Evolutionary conservation across 2,113 vertebrate genomes (phyloP).

Genomic region (Aleadryas rufinucha): DNA sequence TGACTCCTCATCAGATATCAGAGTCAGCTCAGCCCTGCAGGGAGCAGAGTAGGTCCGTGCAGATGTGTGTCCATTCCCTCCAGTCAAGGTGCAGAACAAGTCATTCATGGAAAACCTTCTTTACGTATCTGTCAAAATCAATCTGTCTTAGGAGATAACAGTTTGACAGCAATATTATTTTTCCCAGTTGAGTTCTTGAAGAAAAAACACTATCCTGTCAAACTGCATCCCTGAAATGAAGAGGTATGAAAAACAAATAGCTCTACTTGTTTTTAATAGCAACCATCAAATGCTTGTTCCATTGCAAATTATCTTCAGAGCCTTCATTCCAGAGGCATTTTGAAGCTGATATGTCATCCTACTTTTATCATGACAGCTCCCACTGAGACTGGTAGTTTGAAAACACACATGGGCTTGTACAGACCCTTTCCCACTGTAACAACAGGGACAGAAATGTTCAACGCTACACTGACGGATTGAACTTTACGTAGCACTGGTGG

Average conservation of each 20-base stretch:
- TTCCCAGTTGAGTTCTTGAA: background rate
- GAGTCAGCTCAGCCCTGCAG: background rate
- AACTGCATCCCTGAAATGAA: background rate
- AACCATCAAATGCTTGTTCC: background rate
- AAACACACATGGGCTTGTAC: background rate
- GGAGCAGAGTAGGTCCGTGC: background rate
- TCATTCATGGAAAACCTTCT: background rate
- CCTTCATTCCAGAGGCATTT: background rate
- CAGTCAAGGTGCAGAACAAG: fast-evolving
- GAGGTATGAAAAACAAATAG: constrained; percentile 10
- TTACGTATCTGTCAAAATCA: background rate
- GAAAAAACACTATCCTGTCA: constrained; percentile 22
- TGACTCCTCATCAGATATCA: background rate
- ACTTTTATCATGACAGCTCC: background rate
- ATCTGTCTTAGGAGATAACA: background rate
- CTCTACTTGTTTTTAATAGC: background rate
- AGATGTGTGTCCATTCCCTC: background rate
- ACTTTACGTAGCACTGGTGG: fast-evolving
- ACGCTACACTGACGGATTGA: background rate
- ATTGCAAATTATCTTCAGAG: background rate
- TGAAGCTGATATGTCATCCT: background rate
- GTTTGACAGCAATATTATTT: constrained; percentile 5
- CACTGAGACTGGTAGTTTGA: background rate
- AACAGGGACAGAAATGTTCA: background rate
- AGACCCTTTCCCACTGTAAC: background rate